Evolutionary conservation across 1,140 invertebrate species (phyloP).

Genomic region (Goniozus legneri): DNA sequence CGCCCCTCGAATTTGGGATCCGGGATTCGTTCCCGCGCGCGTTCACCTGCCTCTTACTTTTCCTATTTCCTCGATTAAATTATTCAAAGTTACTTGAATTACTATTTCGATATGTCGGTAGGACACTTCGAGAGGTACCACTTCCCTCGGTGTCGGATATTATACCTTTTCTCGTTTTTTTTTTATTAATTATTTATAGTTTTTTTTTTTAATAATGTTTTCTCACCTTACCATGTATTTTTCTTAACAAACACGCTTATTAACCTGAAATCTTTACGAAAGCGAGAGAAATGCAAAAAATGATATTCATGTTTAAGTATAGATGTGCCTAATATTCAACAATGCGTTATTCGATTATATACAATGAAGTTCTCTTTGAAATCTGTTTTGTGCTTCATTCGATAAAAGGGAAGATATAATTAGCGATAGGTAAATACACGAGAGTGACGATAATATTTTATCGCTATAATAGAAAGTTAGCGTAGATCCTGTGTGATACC

Average conservation of each 20-base stretch:
- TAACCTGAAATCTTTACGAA: neutral
- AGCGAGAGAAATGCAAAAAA: neutral
- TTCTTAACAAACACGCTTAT: neutral
- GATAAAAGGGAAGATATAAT: neutral
- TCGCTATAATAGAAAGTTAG: neutral
- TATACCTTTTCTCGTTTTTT: no score
- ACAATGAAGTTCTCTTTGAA: neutral
- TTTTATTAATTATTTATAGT: neutral
- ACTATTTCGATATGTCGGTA: no score
- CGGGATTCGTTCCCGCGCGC: constrained; percentile 19
- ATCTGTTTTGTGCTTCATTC: neutral
- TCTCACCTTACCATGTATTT: neutral
- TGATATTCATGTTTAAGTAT: neutral
- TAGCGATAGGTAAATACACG: neutral
- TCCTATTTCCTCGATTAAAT: no score
- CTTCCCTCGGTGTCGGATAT: no score
- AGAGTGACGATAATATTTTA: neutral
- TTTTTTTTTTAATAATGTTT: neutral
- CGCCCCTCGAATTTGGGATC: no score
- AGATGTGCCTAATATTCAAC: no score
- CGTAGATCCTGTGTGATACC: neutral
- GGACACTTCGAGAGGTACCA: no score
- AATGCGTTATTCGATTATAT: no score
- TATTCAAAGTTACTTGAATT: no score
- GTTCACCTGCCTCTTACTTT: no score